Evolutionary conservation across 1,140 invertebrate species (phyloP).

Genomic region (Grapholita molesta): DNA sequence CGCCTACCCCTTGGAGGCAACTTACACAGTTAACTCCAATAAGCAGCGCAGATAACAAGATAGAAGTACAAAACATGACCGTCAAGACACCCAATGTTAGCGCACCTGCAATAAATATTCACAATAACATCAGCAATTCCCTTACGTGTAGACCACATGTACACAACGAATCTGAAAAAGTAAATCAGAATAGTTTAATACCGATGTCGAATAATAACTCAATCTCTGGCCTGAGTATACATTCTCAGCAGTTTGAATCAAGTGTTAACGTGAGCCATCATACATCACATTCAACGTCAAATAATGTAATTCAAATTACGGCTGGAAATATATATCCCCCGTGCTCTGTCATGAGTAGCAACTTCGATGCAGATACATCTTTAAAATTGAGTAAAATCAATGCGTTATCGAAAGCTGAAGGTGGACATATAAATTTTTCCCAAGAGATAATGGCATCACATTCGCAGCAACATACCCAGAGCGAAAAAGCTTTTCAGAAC

Average conservation of each 20-base stretch:
- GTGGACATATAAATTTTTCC: conserved; percentile 67
- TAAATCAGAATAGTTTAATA: conserved; percentile 59
- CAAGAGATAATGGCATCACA: conserved; percentile 74
- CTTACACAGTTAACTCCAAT: conserved; percentile 37
- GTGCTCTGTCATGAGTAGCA: conserved; percentile 58
- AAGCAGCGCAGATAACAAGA: conserved; percentile 49
- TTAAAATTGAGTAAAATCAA: conserved; percentile 71
- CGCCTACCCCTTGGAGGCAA: conserved; percentile 69
- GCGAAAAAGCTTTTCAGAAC: conserved; percentile 68
- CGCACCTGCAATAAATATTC: conserved; percentile 48
- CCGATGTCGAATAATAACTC: conserved; percentile 50
- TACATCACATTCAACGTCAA: conserved; percentile 54
- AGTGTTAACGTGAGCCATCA: conserved; percentile 57
- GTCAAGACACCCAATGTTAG: conserved; percentile 47
- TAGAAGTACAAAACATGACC: conserved; percentile 57
- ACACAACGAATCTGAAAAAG: conserved; percentile 57
- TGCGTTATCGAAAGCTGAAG: conserved; percentile 67
- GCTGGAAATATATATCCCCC: conserved; percentile 69
- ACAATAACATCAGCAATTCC: conserved; percentile 40
- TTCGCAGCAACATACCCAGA: conserved; percentile 64
- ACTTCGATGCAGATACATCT: conserved; percentile 69
- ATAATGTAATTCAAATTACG: conserved; percentile 71
- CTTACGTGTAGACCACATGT: conserved; percentile 40
- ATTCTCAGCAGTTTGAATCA: conserved; percentile 63
- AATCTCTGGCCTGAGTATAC: conserved; percentile 45